These are phyloP conservation scores for Epinotia brunnichana DNA, from an alignment of 2,888 invertebrate species.

Conservation along the genomic window DNA sequence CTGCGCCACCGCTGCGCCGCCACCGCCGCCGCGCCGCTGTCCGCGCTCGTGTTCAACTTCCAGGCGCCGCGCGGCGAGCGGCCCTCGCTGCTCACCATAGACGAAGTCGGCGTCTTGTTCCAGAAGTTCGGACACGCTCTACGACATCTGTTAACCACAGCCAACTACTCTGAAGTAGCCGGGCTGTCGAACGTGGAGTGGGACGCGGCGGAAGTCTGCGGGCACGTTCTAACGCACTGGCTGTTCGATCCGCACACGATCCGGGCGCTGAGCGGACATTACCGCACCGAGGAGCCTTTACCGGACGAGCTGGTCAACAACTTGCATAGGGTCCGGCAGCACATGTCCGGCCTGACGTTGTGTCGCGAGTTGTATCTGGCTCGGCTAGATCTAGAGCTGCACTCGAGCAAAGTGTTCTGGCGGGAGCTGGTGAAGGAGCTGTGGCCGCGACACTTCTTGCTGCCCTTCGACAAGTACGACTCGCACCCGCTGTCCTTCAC, in stretches of 20 bases:
- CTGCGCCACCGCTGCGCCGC: slow-evolving; percentile 88
- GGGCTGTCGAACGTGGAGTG: slow-evolving; percentile 95
- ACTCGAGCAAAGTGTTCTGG: slow-evolving; percentile 92
- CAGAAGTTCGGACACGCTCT: slow-evolving; percentile 94
- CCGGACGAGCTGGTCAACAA: slow-evolving; percentile 86
- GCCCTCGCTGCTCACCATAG: slow-evolving; percentile 89
- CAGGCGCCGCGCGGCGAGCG: slow-evolving; percentile 85
- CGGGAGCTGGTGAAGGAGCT: slow-evolving; percentile 88
- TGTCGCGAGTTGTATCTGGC: slow-evolving; percentile 92
- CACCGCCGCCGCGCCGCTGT: slow-evolving; percentile 85
- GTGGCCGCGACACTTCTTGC: slow-evolving; percentile 91
- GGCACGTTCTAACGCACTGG: slow-evolving; percentile 93
- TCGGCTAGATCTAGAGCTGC: slow-evolving; percentile 91
- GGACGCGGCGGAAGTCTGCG: slow-evolving; percentile 94
- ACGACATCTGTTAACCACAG: slow-evolving; percentile 92
- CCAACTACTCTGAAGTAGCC: slow-evolving; percentile 92
- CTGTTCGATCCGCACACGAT: slow-evolving; percentile 86
- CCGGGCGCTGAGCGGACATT: slow-evolving; percentile 88
- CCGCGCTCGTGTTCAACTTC: slow-evolving; percentile 93
- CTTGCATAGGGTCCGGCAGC: slow-evolving; percentile 85
- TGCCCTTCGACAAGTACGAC: slow-evolving; percentile 90
- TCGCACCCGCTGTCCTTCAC: slow-evolving; percentile 93
- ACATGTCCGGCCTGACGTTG: slow-evolving; percentile 91
- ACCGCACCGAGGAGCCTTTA: slow-evolving; percentile 88
- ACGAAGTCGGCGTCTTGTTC: slow-evolving; percentile 90